These are phyloP conservation scores for Blennius ocellaris DNA, from an alignment of 2,113 vertebrate genomes.

Conservation along the genomic window DNA sequence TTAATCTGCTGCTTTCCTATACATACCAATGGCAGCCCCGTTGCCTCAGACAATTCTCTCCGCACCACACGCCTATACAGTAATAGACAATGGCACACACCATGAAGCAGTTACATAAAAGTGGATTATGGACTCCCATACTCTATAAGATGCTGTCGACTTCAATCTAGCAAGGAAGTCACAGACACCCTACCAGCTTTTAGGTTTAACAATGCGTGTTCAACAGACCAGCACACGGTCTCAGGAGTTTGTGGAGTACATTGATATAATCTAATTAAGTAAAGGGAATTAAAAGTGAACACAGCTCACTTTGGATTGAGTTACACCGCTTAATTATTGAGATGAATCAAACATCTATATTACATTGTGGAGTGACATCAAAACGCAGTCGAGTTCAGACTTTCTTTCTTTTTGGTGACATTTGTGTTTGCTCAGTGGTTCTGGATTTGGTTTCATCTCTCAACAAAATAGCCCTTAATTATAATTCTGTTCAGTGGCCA, in stretches of 20 bases:
- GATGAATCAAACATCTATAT: conserved; percentile 38
- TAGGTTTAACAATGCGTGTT: conserved; percentile 35
- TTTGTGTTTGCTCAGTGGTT: conserved; percentile 30
- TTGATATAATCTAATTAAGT: conserved; percentile 39
- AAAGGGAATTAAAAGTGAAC: conserved; percentile 46
- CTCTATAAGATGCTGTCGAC: conserved; percentile 35
- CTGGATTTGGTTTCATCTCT: conserved; percentile 37
- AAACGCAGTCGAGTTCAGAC: conserved; percentile 29
- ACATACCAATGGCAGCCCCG: conserved; percentile 6
- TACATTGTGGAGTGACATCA: conserved; percentile 26
- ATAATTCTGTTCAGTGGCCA: conserved; percentile 26
- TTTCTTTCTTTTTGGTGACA: conserved; percentile 6
- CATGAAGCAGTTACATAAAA: conserved; percentile 51
- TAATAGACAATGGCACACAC: conserved; percentile 47
- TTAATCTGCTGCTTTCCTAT: conserved; percentile 6
- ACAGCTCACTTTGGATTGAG: conserved; percentile 17
- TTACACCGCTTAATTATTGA: conserved; percentile 33
- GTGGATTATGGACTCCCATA: conserved; percentile 50
- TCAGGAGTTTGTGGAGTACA: conserved; percentile 18
- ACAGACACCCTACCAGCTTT: conserved; percentile 33
- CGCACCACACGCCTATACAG: conserved; percentile 7
- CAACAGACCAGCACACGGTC: conserved; percentile 37
- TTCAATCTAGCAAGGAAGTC: conserved; percentile 50
- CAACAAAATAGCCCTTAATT: conserved; percentile 28
- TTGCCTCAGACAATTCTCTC: conserved; percentile 21